These are phyloP conservation scores for Channa argus DNA, from an alignment of 2,113 vertebrate genomes.

Conservation along the genomic window DNA sequence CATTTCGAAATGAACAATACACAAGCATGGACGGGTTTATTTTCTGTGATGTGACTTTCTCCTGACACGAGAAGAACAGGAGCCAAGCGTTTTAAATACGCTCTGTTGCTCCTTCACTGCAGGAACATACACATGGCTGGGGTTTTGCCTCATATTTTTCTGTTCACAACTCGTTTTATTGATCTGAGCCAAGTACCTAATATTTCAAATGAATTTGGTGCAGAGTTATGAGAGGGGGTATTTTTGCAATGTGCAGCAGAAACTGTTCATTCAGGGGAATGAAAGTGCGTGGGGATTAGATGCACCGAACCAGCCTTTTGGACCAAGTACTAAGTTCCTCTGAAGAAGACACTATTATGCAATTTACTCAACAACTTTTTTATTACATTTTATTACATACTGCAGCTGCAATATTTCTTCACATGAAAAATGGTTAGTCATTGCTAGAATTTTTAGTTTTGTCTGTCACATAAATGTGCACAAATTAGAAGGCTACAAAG, in stretches of 20 bases:
- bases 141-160: constrained; percentile 31
- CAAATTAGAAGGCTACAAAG: constrained; percentile 41
- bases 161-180: constrained; percentile 53
- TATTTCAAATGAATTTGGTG: constrained; percentile 56
- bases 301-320: constrained; percentile 31
- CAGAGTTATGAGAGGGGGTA: constrained; percentile 33
- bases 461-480: background rate
- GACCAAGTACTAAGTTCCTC: constrained; percentile 1
- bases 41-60: constrained; percentile 10
- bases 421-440: background rate
- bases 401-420: constrained; percentile 3
- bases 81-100: constrained; percentile 11
- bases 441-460: too few relatives aligned
- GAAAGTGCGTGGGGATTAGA: constrained; percentile 32
- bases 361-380: background rate
- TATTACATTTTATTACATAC: background rate
- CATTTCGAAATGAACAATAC: constrained; percentile 23
- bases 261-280: constrained; percentile 37
- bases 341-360: constrained; percentile 11
- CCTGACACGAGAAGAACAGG: constrained; percentile 7
- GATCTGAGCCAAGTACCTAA: constrained; percentile 47
- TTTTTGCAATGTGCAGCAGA: constrained; percentile 55
- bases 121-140: constrained; percentile 34
- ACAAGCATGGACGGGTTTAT: background rate
- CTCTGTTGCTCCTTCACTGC: constrained; percentile 9